A percentile compares a stretch with the other conserved stretches of the same genome.
Conservation (phyloP, 1,140 invertebrate species). For the Bombyx mandarina region DNA sequence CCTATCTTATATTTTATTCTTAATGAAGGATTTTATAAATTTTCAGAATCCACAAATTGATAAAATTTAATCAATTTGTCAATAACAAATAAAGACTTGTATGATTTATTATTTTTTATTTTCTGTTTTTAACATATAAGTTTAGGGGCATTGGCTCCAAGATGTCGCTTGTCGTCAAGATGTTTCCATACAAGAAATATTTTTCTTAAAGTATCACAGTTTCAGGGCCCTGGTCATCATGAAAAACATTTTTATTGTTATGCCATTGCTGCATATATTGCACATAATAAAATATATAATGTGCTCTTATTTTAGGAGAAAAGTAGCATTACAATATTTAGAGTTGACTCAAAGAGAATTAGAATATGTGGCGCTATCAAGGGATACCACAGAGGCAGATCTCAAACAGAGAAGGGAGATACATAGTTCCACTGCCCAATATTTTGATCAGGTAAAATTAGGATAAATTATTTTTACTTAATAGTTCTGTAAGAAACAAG, state of each 20-base stretch:
- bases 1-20: too few relatives aligned
- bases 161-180: too few relatives aligned
- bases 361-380: conserved; percentile 93
- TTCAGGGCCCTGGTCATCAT: not conserved
- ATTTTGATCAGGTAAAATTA: conserved; percentile 88
- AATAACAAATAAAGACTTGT: too few relatives aligned
- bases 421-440: conserved; percentile 85
- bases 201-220: too few relatives aligned
- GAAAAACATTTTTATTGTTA: not conserved
- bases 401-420: conserved; percentile 97
- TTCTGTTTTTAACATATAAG: too few relatives aligned
- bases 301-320: conserved; percentile 55
- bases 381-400: conserved; percentile 97
- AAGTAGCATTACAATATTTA: conserved; percentile 88
- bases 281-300: too few relatives aligned
- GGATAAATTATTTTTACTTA: not conserved
- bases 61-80: too few relatives aligned
- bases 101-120: too few relatives aligned
- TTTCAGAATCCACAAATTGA: too few relatives aligned
- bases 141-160: too few relatives aligned
- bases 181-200: too few relatives aligned
- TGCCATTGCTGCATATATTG: not conserved
- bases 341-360: conserved; percentile 91
- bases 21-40: too few relatives aligned
- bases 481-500: not conserved